Percentiles rank a stretch among this genome's conserved stretches.
Conservation (phyloP, 2,888 invertebrate species). For the Limnephilus lunatus region DNA sequence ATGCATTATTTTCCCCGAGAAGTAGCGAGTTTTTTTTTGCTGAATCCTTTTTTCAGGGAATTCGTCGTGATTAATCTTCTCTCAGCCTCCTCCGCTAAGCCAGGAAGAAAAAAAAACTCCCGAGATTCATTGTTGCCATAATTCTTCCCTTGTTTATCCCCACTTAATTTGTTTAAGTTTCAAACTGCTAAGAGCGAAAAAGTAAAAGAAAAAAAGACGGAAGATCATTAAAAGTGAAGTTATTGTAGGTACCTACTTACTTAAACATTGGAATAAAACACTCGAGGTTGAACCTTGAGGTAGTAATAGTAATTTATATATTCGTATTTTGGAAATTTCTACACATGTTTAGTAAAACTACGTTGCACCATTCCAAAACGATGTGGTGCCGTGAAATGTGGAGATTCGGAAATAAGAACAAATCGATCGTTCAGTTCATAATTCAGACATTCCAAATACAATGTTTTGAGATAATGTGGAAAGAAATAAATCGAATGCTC, state of each 20-base stretch:
- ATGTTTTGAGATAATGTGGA: no score
- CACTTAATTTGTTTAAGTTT: slow-evolving; percentile 48
- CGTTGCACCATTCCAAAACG: no score
- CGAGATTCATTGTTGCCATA: slow-evolving; percentile 42
- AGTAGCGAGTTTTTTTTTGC: background rate
- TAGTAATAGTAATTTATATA: background rate
- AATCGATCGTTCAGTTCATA: no score
- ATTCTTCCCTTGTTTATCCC: slow-evolving; percentile 45
- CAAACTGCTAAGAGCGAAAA: background rate
- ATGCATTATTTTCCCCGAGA: slow-evolving; percentile 15
- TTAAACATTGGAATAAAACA: background rate
- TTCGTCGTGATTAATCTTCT: slow-evolving; percentile 32
- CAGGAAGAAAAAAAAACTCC: slow-evolving; percentile 4
- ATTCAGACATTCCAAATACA: no score
- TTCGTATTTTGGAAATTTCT: no score
- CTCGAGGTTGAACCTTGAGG: background rate
- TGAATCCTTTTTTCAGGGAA: background rate
- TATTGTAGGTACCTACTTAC: background rate
- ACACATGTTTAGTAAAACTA: no score
- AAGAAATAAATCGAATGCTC: no score
- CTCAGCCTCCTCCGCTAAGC: background rate
- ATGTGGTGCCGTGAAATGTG: no score
- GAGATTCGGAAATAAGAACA: no score
- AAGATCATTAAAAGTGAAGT: slow-evolving; percentile 15
- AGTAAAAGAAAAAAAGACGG: background rate